Percentiles rank a stretch among this genome's conserved stretches.
These are phyloP conservation scores for Pristionchus fissidentatus DNA, from an alignment of 2,888 invertebrate species.

Conservation along the genomic window DNA sequence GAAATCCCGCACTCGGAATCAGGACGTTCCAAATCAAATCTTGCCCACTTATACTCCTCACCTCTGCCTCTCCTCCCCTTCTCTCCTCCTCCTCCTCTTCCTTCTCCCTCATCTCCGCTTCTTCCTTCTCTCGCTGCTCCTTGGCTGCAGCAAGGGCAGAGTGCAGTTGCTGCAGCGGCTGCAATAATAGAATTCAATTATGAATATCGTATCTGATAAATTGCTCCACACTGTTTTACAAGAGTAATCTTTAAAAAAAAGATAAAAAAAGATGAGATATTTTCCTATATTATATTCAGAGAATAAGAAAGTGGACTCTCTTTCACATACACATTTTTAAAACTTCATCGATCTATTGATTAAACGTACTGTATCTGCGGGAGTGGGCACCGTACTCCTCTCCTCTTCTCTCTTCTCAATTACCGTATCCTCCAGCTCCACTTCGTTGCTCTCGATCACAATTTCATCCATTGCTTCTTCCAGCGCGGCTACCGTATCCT, in stretches of 20 bases:
- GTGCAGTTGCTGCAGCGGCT: conserved; percentile 37
- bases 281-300: not conserved
- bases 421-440: conserved; percentile 28
- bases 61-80: conserved; percentile 6
- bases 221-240: not conserved
- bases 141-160: conserved; percentile 25
- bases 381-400: not conserved
- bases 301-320: not conserved
- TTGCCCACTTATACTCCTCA: not conserved
- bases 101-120: conserved; percentile 17
- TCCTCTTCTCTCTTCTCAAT: not conserved
- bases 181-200: not conserved
- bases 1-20: no score
- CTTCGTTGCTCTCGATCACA: conserved; percentile 1
- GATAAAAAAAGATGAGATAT: not conserved
- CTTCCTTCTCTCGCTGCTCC: conserved; percentile 18
- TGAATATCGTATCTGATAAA: no score
- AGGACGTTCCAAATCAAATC: no score
- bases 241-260: no score
- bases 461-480: conserved; percentile 16
- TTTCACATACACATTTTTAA: no score
- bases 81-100: conserved; percentile 6
- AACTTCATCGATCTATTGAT: no score
- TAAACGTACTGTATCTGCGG: conserved; percentile 11
- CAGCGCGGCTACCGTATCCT: conserved; percentile 33